phyloP scores from a whole-genome alignment of 1,140 invertebrate genomes.

The Trichonephila inaurata region DNA sequence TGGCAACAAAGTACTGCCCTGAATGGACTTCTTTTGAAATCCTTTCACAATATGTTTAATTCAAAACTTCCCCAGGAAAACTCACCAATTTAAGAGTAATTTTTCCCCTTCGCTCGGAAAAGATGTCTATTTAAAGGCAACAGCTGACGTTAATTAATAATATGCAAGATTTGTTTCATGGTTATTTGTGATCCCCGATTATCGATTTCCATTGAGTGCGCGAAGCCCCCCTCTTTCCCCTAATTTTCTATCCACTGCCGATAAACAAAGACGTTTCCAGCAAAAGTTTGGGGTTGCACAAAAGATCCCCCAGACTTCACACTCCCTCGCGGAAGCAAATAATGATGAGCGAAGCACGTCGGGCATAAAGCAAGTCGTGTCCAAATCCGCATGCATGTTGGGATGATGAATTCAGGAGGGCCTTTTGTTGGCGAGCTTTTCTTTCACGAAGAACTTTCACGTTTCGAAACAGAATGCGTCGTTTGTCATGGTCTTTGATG shows the following conservation, averaged over 20 bases:
- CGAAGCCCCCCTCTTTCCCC: not conserved
- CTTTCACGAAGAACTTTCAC: not conserved
- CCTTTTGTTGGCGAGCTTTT: slow-evolving; percentile 10
- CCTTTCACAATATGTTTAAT: not conserved
- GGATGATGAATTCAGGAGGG: not conserved
- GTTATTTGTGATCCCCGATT: slow-evolving; percentile 22
- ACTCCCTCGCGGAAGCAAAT: not conserved
- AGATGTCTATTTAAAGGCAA: slow-evolving; percentile 33
- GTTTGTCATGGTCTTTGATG: slow-evolving; percentile 26
- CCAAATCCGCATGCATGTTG: not conserved
- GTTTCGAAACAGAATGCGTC: slow-evolving; percentile 29
- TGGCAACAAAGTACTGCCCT: not conserved
- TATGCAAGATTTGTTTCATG: slow-evolving; percentile 57
- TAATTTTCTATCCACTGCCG: not conserved
- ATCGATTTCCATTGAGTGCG: slow-evolving; percentile 47
- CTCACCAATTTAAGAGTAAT: not conserved
- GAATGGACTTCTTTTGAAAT: not conserved
- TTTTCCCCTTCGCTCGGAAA: not conserved
- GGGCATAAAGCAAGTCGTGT: slow-evolving; percentile 34
- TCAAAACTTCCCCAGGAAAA: not conserved
- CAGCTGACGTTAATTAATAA: slow-evolving; percentile 69
- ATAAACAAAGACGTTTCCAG: slow-evolving; percentile 39
- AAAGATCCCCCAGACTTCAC: slow-evolving; percentile 30
- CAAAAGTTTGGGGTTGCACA: slow-evolving; percentile 5
- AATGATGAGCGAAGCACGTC: not conserved